Evolutionary conservation across 2,888 invertebrate species (phyloP).

Genomic region (Lithosia quadra): DNA sequence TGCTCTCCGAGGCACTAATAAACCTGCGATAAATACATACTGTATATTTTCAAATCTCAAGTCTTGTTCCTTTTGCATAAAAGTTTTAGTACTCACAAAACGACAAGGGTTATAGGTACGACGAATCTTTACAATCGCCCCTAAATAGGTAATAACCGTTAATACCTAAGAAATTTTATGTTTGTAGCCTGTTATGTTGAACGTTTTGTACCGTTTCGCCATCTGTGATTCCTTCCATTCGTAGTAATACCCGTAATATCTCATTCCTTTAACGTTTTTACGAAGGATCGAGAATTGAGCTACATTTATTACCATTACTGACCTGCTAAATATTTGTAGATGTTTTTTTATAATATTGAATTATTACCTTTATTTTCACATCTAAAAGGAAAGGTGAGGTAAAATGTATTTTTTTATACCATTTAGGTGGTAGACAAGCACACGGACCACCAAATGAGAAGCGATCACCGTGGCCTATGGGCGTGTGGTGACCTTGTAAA

Average conservation of each 20-base stretch:
- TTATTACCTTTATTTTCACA: neutral
- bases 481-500: too few relatives aligned
- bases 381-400: neutral
- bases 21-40: too few relatives aligned
- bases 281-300: neutral
- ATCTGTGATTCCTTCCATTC: slow-evolving; percentile 22
- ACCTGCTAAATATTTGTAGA: neutral
- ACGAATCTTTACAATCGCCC: slow-evolving; percentile 31
- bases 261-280: slow-evolving; percentile 2
- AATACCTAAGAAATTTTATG: slow-evolving; percentile 49
- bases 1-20: too few relatives aligned
- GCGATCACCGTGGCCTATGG: too few relatives aligned
- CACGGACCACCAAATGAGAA: too few relatives aligned
- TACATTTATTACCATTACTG: neutral
- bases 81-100: neutral
- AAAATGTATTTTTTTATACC: too few relatives aligned
- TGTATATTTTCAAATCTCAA: too few relatives aligned
- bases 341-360: neutral
- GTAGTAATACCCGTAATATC: slow-evolving; percentile 5
- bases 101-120: neutral
- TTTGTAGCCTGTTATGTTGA: slow-evolving; percentile 47
- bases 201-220: slow-evolving; percentile 26
- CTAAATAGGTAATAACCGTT: slow-evolving; percentile 47
- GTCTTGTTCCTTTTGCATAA: neutral
- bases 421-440: too few relatives aligned